Evolutionary conservation across 2,113 vertebrate genomes (phyloP).

Genomic region (Narcine bancroftii): DNA sequence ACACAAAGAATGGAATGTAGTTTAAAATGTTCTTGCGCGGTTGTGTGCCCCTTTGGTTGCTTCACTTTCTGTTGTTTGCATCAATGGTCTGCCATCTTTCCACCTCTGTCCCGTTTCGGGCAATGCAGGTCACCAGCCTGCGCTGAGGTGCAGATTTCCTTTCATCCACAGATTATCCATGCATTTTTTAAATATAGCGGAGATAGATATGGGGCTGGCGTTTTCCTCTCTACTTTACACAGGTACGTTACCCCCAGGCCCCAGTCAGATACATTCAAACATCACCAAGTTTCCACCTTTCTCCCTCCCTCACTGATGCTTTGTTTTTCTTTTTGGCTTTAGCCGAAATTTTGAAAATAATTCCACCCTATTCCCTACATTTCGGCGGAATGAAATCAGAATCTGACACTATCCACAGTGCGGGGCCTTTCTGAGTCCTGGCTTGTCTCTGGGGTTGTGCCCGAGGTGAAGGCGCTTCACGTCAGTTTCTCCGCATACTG

Average conservation of each 20-base stretch:
- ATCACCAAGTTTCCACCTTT: not conserved
- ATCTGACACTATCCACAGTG: not conserved
- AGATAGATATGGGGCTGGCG: too few relatives aligned
- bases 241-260: not conserved
- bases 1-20: conserved; percentile 63
- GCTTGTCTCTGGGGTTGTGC: not conserved
- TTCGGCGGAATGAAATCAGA: not conserved
- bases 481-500: conserved; percentile 34
- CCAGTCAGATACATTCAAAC: conserved; percentile 26
- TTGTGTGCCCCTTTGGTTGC: not conserved
- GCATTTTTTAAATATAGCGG: not conserved
- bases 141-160: not conserved
- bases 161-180: not conserved
- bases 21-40: not conserved
- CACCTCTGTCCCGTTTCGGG: not conserved
- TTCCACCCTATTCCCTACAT: not conserved
- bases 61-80: not conserved
- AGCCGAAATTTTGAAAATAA: too few relatives aligned
- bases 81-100: not conserved
- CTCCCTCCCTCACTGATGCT: not conserved
- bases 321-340: not conserved
- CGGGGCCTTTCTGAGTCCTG: not conserved
- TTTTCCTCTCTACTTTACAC: not conserved
- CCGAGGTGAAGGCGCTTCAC: conserved; percentile 19
- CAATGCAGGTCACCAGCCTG: not conserved